Base-by-base conservation (phyloP, 2,797 vertebrate species). In the Eulemur coronatus region DNA sequence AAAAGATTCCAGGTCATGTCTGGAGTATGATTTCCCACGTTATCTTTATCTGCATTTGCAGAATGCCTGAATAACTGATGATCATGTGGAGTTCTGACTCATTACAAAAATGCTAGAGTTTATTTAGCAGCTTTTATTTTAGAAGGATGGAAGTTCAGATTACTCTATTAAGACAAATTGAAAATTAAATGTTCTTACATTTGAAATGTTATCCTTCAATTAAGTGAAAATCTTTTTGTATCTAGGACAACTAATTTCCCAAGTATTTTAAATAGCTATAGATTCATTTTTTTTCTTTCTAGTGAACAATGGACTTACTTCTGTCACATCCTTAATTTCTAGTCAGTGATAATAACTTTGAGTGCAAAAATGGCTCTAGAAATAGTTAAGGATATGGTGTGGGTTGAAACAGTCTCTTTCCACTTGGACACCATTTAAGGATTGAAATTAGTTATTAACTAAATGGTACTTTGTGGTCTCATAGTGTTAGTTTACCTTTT, bases 361-460 rank as follows among this genome's bases (percentile, higher is more conserved):
- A 90, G 55, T 92, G 24, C 4, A 84, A 94, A 91, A 82, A 61
- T 17, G 55, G 79, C 55, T 70, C 26, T 75, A 73, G 85, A 96
- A 96, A 94, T 48, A 94, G 59, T 92, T 91, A 93, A 93, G 70
- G 89, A 65, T 95, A 30, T 52, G 12, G 4, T 61, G 18, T 57
- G 55, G 35, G n/a, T 95, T 72, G 79, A 48, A 87, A 89, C 15
- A 78, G 50, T 59, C 89, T 86, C 85, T 96, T 96, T 87, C 84
- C 46, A 93, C 75, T 63, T 73, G 93, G 67, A 55, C 43, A 81
- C 48, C 38, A 87, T 81, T 95, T 91, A 85, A 33, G 33, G 57
- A 33, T 86, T 95, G 76, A 96, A 88, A 96, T 95, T 52, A 75
- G 84, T 93, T 94, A 87, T 96, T 96, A 96, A 94, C 75, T 94